Base-by-base conservation (phyloP, 1,140 invertebrate species). In the Hypsibius dujardini region DNA sequence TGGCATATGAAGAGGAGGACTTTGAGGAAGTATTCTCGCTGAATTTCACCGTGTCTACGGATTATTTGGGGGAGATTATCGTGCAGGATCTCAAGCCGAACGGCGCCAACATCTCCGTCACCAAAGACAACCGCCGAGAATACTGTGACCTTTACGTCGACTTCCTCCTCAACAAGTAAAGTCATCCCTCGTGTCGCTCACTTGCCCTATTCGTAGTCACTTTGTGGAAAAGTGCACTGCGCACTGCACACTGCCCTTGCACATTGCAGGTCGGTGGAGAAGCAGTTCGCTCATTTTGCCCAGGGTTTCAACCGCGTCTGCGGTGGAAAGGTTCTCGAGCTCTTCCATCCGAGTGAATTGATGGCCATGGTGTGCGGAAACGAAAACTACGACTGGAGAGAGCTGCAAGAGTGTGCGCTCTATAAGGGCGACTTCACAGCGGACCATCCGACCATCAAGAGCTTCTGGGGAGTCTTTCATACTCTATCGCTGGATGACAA, bases 381-480 rank as follows among this genome's bases (percentile, higher is more conserved):
- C 79, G 90, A 95, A 80, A 86, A 93, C 78, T 95, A 94, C 77
- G 87, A 92, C 79, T 93, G 92, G 81, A 83, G 86, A 59, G 84
- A 86, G 59, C 83, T 96, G 2, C 86, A 95, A 77, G 78, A 80
- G 76, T 87, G 86, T 76, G 85, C 90, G 46, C 84, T 86, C 73
- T 98, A 98, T 78, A 94, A 92, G 76, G 82, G 79, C 56, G 91
- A 90, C 1, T 98, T 93, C 76, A 82, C 83, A 1, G 82, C 85
- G 45, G 83, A 84, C 47, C 89, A 96, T 81, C 84, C 86, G 76
- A 88, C 87, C 1, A 90, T 97, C 70, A 84, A 87, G 76, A 83
- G 88, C 79, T 98, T 98, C 79, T 98, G 95, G 95, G 87, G 94
- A 80, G 88, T 95, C 1, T 93, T 98, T 77, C 89, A 92, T 75